Evolutionary conservation across 2,888 invertebrate species (phyloP), one percentile per base, ranked within the genome.

Genomic region (Lathronympha strigana): DNA sequence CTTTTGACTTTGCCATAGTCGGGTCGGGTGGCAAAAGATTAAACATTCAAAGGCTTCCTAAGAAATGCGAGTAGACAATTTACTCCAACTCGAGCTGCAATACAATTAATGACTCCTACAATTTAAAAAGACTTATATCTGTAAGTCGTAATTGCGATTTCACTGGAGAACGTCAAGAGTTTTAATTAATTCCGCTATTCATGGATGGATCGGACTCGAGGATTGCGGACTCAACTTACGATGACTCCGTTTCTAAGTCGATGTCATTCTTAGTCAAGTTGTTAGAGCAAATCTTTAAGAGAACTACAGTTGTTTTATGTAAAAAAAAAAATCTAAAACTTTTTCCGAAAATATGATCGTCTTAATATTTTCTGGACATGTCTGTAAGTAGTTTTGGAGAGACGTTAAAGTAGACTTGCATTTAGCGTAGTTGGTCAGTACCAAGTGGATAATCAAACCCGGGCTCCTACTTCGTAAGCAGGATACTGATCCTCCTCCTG

Each of bases 121-220:
- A 40, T 49, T 66, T 66, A 54, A 66, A 60, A 54, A 23, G 45
- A 33, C 51, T 50, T 50, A 23, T 51, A 51, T 36, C 49, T 38
- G 43, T 51, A 60, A 51, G 25, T 51, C 31, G 54, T 61, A 55
- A 54, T 66, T 66, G 38, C 45, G 33, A 51, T 61, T 66, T 61
- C 47, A 54, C 54, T 66, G 38, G 61, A 63, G 36, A 51, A 51
- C 36, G 58, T 64, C 63, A 53, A 53, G 50, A 33, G 51, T 64
- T 63, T 60, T 64, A 51, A 67, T 67, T 55, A 61, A 62, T 62
- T 67, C 54, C 49, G 33, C 31, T 15, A 57, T 57, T 63, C 47
- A 63, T 17, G 40, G 58, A 40, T 23, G 23, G 38, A 50, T 58
- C 49, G 47, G 49, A 40, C 38, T 23, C 2, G 11, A 8, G 13